phyloP scores from a whole-genome alignment of 2,113 vertebrate species.

The Balaeniceps rex region DNA sequence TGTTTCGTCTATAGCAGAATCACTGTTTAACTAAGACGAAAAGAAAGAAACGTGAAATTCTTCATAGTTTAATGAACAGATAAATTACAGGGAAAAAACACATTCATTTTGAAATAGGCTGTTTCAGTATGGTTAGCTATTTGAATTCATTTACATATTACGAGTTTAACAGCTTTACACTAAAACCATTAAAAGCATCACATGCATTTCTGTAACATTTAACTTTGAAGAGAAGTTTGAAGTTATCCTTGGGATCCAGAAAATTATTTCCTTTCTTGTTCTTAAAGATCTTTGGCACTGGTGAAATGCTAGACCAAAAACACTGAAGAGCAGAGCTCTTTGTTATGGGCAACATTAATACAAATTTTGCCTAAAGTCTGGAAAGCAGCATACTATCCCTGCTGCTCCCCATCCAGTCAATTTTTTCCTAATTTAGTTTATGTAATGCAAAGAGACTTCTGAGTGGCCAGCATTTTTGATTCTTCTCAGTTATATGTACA shows the following conservation, averaged over 20 bases:
- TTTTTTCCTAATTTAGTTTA: neutral
- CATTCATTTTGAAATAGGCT: neutral
- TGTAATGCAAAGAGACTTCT: neutral
- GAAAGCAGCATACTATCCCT: neutral
- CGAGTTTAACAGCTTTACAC: neutral
- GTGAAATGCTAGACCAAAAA: neutral
- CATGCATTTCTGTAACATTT: neutral
- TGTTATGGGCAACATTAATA: neutral
- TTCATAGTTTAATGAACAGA: neutral
- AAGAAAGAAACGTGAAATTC: neutral
- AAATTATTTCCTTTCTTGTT: neutral
- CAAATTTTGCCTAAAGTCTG: neutral
- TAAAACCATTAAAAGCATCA: neutral
- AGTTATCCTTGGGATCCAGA: neutral
- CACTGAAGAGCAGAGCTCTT: neutral
- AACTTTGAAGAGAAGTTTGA: neutral
- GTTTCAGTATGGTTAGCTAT: neutral
- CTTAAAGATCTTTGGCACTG: neutral
- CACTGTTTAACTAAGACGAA: conserved; percentile 83
- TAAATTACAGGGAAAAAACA: neutral
- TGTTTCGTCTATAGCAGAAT: conserved; percentile 84
- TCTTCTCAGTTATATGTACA: neutral
- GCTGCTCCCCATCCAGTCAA: neutral
- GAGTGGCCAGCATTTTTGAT: neutral
- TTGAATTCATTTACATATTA: neutral